Percentiles rank a stretch among this genome's conserved stretches.
Evolutionary conservation across 2,113 vertebrate species (phyloP).

Genomic region (Pangasianodon gigas): DNA sequence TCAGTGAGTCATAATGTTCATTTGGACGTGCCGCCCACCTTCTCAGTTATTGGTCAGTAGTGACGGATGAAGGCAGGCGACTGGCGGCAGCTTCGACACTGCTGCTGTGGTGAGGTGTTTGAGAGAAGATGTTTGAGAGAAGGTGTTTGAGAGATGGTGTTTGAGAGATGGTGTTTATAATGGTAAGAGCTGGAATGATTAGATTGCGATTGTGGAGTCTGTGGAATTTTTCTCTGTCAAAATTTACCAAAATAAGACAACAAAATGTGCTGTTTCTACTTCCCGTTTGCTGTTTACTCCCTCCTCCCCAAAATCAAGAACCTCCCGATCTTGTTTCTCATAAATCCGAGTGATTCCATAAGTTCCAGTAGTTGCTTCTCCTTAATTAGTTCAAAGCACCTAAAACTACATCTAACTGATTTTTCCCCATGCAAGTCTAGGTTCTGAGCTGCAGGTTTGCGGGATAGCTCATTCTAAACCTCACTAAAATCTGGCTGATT

Average conservation of each 20-base stretch:
- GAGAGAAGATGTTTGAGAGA: not conserved
- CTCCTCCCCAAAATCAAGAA: not conserved
- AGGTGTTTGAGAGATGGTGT: not conserved
- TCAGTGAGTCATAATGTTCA: not conserved
- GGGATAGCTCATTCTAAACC: not conserved
- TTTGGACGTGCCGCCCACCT: not conserved
- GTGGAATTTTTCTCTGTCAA: not conserved
- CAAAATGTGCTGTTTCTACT: not conserved
- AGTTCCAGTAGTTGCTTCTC: not conserved
- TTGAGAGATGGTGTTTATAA: not conserved
- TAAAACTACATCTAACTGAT: not conserved
- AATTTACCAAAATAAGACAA: not conserved
- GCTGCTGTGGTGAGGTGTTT: not conserved
- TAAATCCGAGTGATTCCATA: not conserved
- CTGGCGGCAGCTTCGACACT: not conserved
- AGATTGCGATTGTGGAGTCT: not conserved
- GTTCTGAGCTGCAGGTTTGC: not conserved
- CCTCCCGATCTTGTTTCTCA: not conserved
- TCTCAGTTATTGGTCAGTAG: not conserved
- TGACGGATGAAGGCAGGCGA: not conserved
- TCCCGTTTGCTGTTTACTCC: not conserved
- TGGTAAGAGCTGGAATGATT: not conserved
- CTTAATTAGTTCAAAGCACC: not conserved
- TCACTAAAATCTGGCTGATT: not conserved
- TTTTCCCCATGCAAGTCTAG: not conserved